Evolutionary conservation across 2,113 vertebrate genomes (phyloP), one percentile per base, ranked within the genome.

Genomic region (Symphodus melops): DNA sequence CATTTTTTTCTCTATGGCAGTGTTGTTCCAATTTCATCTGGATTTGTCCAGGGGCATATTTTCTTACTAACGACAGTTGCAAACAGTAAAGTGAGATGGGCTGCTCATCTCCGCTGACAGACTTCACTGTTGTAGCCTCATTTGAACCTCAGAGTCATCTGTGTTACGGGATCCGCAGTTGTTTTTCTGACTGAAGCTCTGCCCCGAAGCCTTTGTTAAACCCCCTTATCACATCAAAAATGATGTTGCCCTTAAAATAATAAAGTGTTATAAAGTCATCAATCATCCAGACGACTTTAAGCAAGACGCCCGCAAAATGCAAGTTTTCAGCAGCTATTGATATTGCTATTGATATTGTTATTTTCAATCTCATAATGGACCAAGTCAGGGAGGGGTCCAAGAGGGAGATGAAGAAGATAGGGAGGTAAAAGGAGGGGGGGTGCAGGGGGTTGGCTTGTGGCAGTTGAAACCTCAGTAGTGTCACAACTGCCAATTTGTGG

Each of bases 401-500:
- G 42, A 36, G 54, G 62, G 20, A 59, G 55, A 52, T 58, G 55
- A 66, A 33, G 57, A 68, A 1, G 62, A 33, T 11, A 51, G 28
- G 3, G 21, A 56, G 9, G 17, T n/a, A n/a, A 54, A 3, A 14
- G 54, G 39, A 64, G 42, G 13, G 66, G 37, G 16, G 36, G 42
- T 63, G 75, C 28, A 48, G 77, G 54, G 14, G 60, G 60, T 44
- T 61, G 80, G 42, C 58, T 21, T 59, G 52, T 70, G 28, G 83
- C 88, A 83, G 83, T 65, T 42, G 37, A 89, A 92, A 91, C 91
- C 91, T 87, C 90, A 89, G 69, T 73, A 69, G 72, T 89, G 86
- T 87, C 91, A 86, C 72, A 91, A 90, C 83, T 90, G 86, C 84
- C 87, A 93, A 88, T 92, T 91, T 92, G 93, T 51, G 92, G 90